phyloP scores from a whole-genome alignment of 2,888 invertebrate species.

The Phania funesta region DNA sequence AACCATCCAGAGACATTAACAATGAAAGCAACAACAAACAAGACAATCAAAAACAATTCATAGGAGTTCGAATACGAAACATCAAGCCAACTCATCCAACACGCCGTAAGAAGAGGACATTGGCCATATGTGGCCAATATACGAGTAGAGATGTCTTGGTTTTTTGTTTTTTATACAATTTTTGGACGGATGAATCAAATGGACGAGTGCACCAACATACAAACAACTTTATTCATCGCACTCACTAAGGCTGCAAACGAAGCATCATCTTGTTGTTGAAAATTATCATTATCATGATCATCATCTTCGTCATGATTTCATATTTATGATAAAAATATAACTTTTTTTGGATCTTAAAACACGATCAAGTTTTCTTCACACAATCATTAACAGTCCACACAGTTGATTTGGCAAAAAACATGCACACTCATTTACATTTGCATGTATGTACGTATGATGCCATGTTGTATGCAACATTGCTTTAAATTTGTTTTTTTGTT shows the following conservation, averaged over 20 bases:
- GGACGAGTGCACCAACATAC: slow-evolving; percentile 70
- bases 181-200: slow-evolving; percentile 72
- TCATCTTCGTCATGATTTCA: slow-evolving; percentile 46
- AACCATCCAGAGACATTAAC: slow-evolving; percentile 58
- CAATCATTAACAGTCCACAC: slow-evolving; percentile 61
- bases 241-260: background rate
- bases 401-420: slow-evolving; percentile 8
- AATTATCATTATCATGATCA: slow-evolving; percentile 49
- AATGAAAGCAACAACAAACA: slow-evolving; percentile 68
- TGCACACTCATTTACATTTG: background rate
- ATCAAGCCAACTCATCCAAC: slow-evolving; percentile 21
- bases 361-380: slow-evolving; percentile 67
- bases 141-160: slow-evolving; percentile 67
- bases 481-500: slow-evolving; percentile 1
- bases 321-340: slow-evolving; percentile 51
- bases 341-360: slow-evolving; percentile 49
- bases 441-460: background rate
- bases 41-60: slow-evolving; percentile 70
- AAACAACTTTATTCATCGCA: slow-evolving; percentile 68
- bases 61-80: slow-evolving; percentile 33
- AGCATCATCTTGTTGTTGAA: slow-evolving; percentile 46
- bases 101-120: slow-evolving; percentile 51
- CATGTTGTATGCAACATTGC: slow-evolving; percentile 29
- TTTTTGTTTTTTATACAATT: slow-evolving; percentile 65
- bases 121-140: slow-evolving; percentile 67